phyloP scores from a whole-genome alignment of 2,113 vertebrate species.

The Telmatochromis brichardi region DNA sequence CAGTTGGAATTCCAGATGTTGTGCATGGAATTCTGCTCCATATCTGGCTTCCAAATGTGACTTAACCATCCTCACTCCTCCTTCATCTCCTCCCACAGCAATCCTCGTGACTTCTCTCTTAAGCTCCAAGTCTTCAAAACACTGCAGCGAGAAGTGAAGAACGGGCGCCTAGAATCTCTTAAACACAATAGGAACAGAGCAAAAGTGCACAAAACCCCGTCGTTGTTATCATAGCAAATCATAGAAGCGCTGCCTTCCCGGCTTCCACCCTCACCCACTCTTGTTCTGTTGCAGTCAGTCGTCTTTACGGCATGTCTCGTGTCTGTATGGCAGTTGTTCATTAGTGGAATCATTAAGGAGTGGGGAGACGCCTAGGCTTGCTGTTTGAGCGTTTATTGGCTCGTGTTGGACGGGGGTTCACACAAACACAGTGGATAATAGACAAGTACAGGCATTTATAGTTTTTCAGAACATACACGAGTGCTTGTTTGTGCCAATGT shows the following conservation, averaged over 20 bases:
- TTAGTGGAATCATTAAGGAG: constrained; percentile 27
- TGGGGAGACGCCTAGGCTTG: constrained; percentile 16
- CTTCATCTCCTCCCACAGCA: neutral
- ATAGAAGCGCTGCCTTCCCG: neutral
- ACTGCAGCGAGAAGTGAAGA: constrained; percentile 36
- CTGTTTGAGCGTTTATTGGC: constrained; percentile 39
- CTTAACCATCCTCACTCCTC: constrained; percentile 28
- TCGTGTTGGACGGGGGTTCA: neutral
- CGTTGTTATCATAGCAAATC: constrained; percentile 32
- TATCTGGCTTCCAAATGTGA: constrained; percentile 64
- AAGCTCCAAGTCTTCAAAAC: constrained; percentile 22
- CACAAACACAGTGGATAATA: neutral
- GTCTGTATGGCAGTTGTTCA: neutral
- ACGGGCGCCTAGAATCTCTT: constrained; percentile 24
- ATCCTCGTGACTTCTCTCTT: constrained; percentile 52
- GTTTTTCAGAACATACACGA: neutral
- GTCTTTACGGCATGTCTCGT: neutral
- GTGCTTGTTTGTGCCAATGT: neutral
- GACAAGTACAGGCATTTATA: constrained; percentile 21
- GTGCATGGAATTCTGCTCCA: constrained; percentile 68
- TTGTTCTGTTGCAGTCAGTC: neutral
- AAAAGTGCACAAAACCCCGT: neutral
- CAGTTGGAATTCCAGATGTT: constrained; percentile 76
- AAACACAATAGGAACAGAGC: constrained; percentile 28
- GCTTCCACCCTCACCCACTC: neutral